A percentile compares a stretch with the other conserved stretches of the same genome.
phyloP scores from a whole-genome alignment of 2,888 invertebrate species.

The Caenorhabditis sp. region DNA sequence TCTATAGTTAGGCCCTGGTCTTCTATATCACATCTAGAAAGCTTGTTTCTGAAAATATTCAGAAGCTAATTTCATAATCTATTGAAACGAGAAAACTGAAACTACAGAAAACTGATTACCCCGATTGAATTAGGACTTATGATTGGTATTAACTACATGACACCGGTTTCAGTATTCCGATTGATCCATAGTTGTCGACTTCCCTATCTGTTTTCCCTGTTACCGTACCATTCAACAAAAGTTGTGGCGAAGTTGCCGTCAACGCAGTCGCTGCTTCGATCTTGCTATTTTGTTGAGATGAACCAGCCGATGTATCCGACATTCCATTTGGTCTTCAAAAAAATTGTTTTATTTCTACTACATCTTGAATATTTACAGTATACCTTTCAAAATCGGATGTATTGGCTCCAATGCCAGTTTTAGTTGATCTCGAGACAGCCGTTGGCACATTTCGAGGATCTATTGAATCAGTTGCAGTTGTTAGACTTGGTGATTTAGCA shows the following conservation, averaged over 20 bases:
- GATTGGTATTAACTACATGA: too few relatives aligned
- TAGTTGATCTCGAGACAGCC: slow-evolving; percentile 25
- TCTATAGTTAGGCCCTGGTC: too few relatives aligned
- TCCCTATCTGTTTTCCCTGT: too few relatives aligned
- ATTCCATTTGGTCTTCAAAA: slow-evolving; percentile 19
- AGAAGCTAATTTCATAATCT: too few relatives aligned
- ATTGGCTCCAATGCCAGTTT: slow-evolving; percentile 24
- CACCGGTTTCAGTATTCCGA: too few relatives aligned
- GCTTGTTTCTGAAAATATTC: too few relatives aligned
- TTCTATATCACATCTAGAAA: too few relatives aligned
- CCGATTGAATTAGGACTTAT: too few relatives aligned
- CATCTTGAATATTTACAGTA: not conserved
- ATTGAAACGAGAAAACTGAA: too few relatives aligned
- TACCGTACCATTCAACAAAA: slow-evolving; percentile 18
- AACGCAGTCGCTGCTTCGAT: slow-evolving; percentile 15
- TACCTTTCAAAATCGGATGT: slow-evolving; percentile 21
- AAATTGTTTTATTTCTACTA: not conserved
- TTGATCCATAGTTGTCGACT: too few relatives aligned
- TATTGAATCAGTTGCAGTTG: slow-evolving; percentile 16
- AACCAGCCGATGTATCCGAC: slow-evolving; percentile 35
- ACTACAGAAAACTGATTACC: too few relatives aligned
- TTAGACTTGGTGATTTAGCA: slow-evolving; percentile 22
- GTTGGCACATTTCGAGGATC: slow-evolving; percentile 19
- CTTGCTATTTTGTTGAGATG: slow-evolving; percentile 18
- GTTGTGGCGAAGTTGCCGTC: slow-evolving; percentile 21